Conservation (phyloP, 92 coral and sea anemone species). For the Galaxea fascicularis region DNA sequence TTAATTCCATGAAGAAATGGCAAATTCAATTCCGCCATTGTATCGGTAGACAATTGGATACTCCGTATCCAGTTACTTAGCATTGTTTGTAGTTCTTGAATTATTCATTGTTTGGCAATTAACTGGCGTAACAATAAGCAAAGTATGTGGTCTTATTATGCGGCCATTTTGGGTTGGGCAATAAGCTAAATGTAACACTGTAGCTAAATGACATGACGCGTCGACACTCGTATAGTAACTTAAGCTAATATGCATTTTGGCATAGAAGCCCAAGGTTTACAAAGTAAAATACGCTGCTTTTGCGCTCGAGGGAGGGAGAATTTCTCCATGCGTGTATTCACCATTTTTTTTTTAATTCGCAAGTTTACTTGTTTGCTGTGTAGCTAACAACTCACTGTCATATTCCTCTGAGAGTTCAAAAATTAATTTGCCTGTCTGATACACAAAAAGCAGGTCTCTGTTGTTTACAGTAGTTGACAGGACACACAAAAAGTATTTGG, state of each 20-base stretch:
- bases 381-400: conserved; percentile 10
- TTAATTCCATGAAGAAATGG: conserved; percentile 67
- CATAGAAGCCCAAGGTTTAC: background rate
- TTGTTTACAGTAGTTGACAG: conserved; percentile 81
- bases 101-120: conserved; percentile 74
- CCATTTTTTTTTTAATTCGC: background rate
- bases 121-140: conserved; percentile 58
- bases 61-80: conserved; percentile 69
- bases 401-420: conserved; percentile 47
- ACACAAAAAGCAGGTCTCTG: conserved; percentile 34
- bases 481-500: conserved; percentile 72
- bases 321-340: background rate
- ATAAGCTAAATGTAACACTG: conserved; percentile 73
- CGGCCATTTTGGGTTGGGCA: conserved; percentile 33
- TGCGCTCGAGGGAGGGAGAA: background rate
- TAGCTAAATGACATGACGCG: conserved; percentile 59
- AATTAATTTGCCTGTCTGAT: conserved; percentile 53
- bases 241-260: background rate
- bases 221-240: background rate
- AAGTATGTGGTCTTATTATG: conserved; percentile 30
- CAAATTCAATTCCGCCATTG: conserved; percentile 59
- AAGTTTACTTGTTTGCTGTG: conserved; percentile 9
- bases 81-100: conserved; percentile 51
- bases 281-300: background rate
- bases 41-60: conserved; percentile 57